Evolutionary conservation across 37 sponge, comb jelly and placozoan genomes (phyloP).

Genomic region (Oopsacas minuta): DNA sequence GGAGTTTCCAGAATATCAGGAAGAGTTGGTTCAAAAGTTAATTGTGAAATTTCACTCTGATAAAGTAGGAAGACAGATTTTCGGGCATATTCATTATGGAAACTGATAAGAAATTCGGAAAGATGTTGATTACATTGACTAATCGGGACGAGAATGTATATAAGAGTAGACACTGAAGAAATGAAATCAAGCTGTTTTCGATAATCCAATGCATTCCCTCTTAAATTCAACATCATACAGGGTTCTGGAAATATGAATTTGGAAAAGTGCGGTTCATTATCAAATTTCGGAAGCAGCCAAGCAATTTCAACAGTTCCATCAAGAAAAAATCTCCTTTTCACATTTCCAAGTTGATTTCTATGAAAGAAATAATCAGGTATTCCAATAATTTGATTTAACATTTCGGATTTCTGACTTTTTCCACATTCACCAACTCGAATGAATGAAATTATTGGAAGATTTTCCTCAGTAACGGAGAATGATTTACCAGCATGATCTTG

Average conservation of each 20-base stretch:
- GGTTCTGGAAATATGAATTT: background rate
- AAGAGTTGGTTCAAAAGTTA: background rate
- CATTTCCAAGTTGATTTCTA: slow-evolving; percentile 18
- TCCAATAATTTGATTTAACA: slow-evolving; percentile 24
- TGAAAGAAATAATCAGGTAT: slow-evolving; percentile 22
- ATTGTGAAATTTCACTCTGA: background rate
- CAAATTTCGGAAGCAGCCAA: slow-evolving; percentile 21
- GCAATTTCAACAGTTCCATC: slow-evolving; percentile 26
- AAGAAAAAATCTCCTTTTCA: background rate
- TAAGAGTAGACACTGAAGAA: background rate
- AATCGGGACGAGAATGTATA: background rate
- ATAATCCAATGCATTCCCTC: slow-evolving; percentile 23
- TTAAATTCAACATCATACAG: slow-evolving; percentile 18
- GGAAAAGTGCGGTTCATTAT: background rate
- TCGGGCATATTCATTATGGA: background rate
- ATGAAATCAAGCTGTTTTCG: slow-evolving; percentile 18
- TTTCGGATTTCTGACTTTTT: slow-evolving; percentile 26
- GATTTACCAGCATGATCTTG: background rate
- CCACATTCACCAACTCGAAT: slow-evolving; percentile 9
- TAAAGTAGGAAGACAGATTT: background rate
- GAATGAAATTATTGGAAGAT: slow-evolving; percentile 30
- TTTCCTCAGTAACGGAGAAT: background rate
- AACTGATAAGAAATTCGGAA: background rate
- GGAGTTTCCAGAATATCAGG: background rate
- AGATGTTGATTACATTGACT: background rate